Conservation (phyloP, 2,888 invertebrate species). For the Petrolisthes cinctipes region DNA sequence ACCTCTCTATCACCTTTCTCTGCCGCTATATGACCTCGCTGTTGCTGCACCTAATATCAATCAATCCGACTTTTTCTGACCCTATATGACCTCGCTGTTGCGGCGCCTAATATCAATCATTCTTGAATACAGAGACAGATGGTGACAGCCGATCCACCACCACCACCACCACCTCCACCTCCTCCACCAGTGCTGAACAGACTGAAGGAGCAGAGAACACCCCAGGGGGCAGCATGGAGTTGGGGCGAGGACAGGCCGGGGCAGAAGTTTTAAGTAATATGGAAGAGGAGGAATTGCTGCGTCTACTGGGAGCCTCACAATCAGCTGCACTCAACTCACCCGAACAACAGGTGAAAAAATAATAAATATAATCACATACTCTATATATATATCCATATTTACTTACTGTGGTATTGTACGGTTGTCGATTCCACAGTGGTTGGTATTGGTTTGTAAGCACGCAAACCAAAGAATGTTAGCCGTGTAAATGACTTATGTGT, state of each 20-base stretch:
- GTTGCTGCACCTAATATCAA: too few relatives aligned
- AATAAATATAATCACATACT: too few relatives aligned
- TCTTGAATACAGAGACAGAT: too few relatives aligned
- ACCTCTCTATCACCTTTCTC: too few relatives aligned
- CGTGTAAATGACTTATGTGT: too few relatives aligned
- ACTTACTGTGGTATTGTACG: background rate
- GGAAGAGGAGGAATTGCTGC: background rate
- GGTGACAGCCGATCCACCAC: background rate
- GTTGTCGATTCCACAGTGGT: background rate
- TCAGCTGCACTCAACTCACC: background rate
- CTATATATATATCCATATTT: too few relatives aligned
- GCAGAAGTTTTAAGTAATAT: background rate
- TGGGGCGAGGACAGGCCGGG: background rate
- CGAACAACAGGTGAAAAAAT: background rate
- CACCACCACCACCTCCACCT: background rate
- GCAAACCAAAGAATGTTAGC: too few relatives aligned
- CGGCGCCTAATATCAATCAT: too few relatives aligned
- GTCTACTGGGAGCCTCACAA: background rate
- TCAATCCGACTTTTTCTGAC: too few relatives aligned
- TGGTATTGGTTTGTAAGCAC: background rate
- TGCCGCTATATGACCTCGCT: too few relatives aligned
- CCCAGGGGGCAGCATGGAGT: background rate
- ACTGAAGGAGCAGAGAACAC: background rate
- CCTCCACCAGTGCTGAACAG: background rate
- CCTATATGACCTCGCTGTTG: too few relatives aligned